Conservation (phyloP, 2,888 invertebrate genomes). For the Minunthozetes semirufus region DNA sequence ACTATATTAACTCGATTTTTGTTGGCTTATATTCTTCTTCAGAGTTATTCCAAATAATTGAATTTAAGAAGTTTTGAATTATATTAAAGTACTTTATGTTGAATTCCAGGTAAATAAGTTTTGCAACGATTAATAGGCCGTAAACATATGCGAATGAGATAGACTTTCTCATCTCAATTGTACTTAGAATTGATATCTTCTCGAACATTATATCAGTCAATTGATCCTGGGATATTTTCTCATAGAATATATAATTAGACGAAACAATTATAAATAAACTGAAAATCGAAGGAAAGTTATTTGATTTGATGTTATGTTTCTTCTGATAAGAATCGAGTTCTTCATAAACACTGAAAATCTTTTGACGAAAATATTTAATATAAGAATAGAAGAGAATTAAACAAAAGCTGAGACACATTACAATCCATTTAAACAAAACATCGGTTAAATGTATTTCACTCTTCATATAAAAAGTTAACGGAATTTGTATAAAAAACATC, state of each 20-base stretch:
- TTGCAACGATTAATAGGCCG: neutral
- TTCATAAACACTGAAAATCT: neutral
- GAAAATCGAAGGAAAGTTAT: too few species aligned
- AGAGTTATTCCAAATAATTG: neutral
- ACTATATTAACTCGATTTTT: neutral
- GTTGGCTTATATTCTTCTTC: neutral
- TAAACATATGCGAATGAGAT: neutral
- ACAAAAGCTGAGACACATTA: too few species aligned
- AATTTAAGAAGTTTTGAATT: neutral
- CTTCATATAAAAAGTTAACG: neutral
- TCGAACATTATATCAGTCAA: neutral
- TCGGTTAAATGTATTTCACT: too few species aligned
- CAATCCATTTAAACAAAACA: too few species aligned
- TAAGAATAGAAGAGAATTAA: neutral
- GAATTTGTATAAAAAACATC: neutral
- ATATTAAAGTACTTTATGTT: neutral
- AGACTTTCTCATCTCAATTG: neutral
- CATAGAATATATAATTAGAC: too few species aligned
- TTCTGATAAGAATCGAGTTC: neutral
- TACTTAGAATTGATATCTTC: neutral
- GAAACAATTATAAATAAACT: too few species aligned
- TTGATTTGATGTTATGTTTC: too few species aligned
- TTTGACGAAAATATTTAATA: neutral
- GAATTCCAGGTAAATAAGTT: neutral
- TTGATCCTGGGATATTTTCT: too few species aligned